Conservation (phyloP, 1,140 invertebrate genomes). For the Temnothorax longispinosus region DNA sequence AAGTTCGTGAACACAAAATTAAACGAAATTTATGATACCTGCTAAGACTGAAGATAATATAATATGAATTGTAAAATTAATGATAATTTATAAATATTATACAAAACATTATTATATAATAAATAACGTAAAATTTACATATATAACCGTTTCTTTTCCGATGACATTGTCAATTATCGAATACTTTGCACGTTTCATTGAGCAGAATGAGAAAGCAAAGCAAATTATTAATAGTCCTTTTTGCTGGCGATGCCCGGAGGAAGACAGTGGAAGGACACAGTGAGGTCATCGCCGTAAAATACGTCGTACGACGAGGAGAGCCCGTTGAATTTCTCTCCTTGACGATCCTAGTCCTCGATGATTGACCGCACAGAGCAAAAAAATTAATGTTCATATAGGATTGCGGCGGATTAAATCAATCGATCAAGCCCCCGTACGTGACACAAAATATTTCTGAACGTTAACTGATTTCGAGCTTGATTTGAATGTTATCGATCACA, state of each 20-base stretch:
- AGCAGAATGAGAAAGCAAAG: slow-evolving; percentile 51
- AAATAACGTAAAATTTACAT: neutral
- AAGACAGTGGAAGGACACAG: slow-evolving; percentile 60
- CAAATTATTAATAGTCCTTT: slow-evolving; percentile 53
- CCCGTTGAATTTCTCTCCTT: slow-evolving; percentile 32
- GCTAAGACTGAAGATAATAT: neutral
- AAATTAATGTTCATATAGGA: slow-evolving; percentile 15
- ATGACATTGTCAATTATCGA: slow-evolving; percentile 2
- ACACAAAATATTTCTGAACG: slow-evolving; percentile 31
- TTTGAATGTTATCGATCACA: slow-evolving; percentile 41
- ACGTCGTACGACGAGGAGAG: slow-evolving; percentile 10
- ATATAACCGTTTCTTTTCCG: neutral
- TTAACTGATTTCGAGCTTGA: slow-evolving; percentile 34
- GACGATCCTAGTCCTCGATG: neutral
- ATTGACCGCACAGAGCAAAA: neutral
- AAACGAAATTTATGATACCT: neutral
- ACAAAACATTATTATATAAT: neutral
- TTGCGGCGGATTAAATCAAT: slow-evolving; percentile 40
- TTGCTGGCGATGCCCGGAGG: slow-evolving; percentile 28
- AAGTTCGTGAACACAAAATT: neutral
- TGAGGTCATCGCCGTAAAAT: slow-evolving; percentile 64
- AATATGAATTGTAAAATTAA: neutral
- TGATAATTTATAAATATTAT: neutral
- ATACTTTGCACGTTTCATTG: slow-evolving; percentile 25
- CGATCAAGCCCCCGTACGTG: neutral